Evolutionary conservation across 2,797 vertebrate genomes (phyloP), one percentile per base, ranked within the genome.

Genomic region (Delichon dasypus): DNA sequence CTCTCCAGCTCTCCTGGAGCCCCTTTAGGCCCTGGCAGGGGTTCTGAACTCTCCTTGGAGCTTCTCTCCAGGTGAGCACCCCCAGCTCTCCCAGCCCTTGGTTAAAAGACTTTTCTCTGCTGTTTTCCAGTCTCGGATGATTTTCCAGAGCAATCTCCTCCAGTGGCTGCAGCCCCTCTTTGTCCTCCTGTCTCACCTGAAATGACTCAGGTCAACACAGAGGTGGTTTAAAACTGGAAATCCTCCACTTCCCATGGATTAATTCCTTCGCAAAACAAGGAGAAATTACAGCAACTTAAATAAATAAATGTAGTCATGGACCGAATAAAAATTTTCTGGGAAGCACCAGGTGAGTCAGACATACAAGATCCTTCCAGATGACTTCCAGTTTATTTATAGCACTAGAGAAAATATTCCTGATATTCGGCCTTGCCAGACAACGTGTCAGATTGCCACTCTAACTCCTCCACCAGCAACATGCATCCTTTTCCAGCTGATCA

Each of bases 261-360:
- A 26, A 85, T 72, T 71, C 17, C 38, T 45, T 34, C 61, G 22
- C 12, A 81, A 54, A 91, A 67, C 21, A 23, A 11, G 17, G 48
- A 83, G 42, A 48, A 81, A 81, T 53, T 29, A 32, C 27, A 78
- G 13, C 15, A 64, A 27, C 7, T 12, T 20, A 8, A 23, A 19
- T 47, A 45, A 36, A 53, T 58, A 77, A 78, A 42, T 5, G 1
- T 16, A 45, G 40, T 40, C 80, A 58, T 8, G 47, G 27, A 36
- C 17, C 3, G 27, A 54, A 72, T 54, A 88, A 68, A 68, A 53
- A 16, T 32, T 21, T 64, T 67, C 79, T 45, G 71, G 80, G 83
- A 86, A 88, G 80, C 70, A 76, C 50, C 79, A 50, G 54, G 54
- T 86, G 92, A 95, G 44, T 92, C 83, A 95, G 27, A 14, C 61